These are phyloP conservation scores for Geococcyx californianus DNA, from an alignment of 2,113 vertebrate genomes.

Conservation along the genomic window DNA sequence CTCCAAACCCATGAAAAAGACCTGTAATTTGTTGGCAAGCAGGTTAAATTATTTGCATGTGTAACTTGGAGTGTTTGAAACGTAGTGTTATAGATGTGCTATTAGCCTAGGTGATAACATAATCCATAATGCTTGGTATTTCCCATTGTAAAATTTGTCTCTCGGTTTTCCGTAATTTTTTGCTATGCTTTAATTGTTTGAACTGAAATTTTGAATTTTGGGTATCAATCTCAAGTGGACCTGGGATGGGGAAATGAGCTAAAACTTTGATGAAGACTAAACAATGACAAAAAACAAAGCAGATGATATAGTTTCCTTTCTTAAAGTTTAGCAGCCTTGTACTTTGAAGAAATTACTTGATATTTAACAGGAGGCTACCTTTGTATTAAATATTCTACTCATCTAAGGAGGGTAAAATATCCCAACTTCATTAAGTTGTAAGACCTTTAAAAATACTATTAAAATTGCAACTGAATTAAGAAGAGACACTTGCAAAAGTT, in stretches of 20 bases:
- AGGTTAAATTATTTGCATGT: conserved; percentile 44
- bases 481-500: neutral
- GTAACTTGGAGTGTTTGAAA: conserved; percentile 42
- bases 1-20: conserved; percentile 57
- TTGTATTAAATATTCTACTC: neutral
- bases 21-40: conserved; percentile 45
- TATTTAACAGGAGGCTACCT: neutral
- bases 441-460: neutral
- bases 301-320: neutral
- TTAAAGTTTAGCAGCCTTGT: neutral
- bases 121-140: neutral
- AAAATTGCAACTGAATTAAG: neutral
- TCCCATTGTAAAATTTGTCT: neutral
- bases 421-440: neutral
- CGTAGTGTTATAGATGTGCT: neutral
- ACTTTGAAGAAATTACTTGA: neutral
- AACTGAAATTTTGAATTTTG: neutral
- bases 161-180: neutral
- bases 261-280: neutral
- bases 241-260: neutral
- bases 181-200: neutral
- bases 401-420: neutral
- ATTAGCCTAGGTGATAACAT: conserved; percentile 12
- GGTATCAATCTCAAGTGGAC: neutral
- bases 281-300: neutral